Percentiles rank a stretch among this genome's conserved stretches.
phyloP scores from a whole-genome alignment of 2,888 invertebrate genomes.

The Exephanes ischioxanthus region DNA sequence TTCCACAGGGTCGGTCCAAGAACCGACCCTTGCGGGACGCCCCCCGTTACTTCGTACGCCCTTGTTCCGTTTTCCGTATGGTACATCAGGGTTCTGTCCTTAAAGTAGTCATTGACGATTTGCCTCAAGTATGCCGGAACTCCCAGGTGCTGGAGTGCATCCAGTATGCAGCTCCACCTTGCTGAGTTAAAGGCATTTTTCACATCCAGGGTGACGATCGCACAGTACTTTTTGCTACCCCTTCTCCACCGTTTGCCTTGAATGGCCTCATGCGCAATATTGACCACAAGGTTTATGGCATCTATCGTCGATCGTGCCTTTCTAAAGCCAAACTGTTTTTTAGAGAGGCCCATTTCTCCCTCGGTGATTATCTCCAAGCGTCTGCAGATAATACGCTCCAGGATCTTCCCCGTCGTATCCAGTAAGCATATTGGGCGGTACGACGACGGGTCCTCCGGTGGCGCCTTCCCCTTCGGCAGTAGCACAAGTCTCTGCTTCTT shows the following conservation, averaged over 20 bases:
- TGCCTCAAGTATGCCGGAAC: conserved; percentile 58
- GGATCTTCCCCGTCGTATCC: conserved; percentile 58
- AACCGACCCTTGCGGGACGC: too few species aligned
- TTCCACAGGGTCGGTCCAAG: too few species aligned
- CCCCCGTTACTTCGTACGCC: too few species aligned
- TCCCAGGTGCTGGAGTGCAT: conserved; percentile 18
- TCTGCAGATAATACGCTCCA: conserved; percentile 44
- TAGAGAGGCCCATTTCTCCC: conserved; percentile 1
- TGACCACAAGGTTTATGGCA: conserved; percentile 42
- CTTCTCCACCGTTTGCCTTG: conserved; percentile 60
- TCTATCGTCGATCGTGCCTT: conserved; percentile 51
- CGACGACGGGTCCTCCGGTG: conserved; percentile 52
- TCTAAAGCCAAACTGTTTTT: conserved; percentile 60
- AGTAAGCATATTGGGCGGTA: conserved; percentile 56
- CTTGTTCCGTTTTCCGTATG: too few species aligned
- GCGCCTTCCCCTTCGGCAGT: conserved; percentile 60
- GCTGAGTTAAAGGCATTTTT: too few species aligned
- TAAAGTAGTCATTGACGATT: conserved; percentile 68
- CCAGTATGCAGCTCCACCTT: conserved; percentile 36
- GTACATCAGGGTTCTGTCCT: conserved; percentile 51
- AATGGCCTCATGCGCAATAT: conserved; percentile 32
- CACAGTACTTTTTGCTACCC: conserved; percentile 48
- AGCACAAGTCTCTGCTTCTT: conserved; percentile 63
- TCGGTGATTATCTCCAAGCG: conserved; percentile 38
- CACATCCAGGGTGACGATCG: conserved; percentile 32